A percentile compares a stretch with the other conserved stretches of the same genome.
Conservation (phyloP, 2,797 vertebrate genomes). For the Eulemur rubriventer region DNA sequence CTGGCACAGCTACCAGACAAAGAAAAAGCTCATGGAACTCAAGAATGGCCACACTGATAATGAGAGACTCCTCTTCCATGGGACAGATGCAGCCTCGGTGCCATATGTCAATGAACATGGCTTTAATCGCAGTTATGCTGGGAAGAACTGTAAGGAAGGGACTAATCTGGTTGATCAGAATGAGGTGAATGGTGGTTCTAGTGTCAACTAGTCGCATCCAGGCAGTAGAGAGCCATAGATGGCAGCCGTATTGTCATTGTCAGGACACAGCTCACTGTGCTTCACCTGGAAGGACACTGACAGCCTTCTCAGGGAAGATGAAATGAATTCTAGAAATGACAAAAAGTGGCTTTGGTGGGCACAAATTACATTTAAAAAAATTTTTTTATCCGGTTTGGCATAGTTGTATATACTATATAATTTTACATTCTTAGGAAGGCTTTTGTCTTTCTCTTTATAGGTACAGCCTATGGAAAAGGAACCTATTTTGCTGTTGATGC, state of each 20-base stretch:
- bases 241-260: neutral
- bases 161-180: neutral
- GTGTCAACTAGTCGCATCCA: neutral
- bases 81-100: constrained; percentile 83
- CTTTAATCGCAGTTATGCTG: constrained; percentile 92
- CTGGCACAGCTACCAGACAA: constrained; percentile 88
- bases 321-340: neutral
- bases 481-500: constrained; percentile 90
- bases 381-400: neutral
- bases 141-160: constrained; percentile 87
- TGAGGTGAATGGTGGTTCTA: neutral
- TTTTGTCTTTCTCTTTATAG: constrained; percentile 81
- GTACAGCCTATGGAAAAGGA: constrained; percentile 89
- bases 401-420: neutral
- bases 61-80: constrained; percentile 90
- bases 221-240: neutral
- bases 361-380: neutral
- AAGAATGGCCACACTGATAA: constrained; percentile 88
- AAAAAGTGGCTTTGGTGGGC: neutral
- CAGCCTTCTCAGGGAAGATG: neutral
- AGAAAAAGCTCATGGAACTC: constrained; percentile 87
- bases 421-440: neutral
- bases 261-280: neutral
- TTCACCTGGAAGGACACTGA: neutral
- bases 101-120: constrained; percentile 83